Percentiles rank a stretch among this genome's conserved stretches.
These are phyloP conservation scores for Luscinia luscinia DNA, from an alignment of 2,797 vertebrate species.

Conservation along the genomic window DNA sequence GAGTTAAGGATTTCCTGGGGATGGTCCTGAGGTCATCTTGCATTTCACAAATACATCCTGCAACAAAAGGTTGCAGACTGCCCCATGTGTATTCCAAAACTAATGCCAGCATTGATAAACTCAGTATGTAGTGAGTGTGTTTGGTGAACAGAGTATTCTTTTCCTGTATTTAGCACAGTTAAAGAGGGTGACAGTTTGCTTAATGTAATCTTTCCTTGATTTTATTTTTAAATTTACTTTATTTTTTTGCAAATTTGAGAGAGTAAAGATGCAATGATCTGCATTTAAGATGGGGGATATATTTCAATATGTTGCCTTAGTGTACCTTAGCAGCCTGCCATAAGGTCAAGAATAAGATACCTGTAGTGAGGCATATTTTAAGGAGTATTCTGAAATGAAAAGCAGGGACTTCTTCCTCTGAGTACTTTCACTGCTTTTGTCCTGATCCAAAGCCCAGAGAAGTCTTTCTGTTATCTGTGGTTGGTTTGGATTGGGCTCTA, in stretches of 20 bases:
- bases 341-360: neutral
- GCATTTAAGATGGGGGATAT: neutral
- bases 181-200: neutral
- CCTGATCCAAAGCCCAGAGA: neutral
- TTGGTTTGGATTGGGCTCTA: neutral
- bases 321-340: neutral
- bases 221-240: neutral
- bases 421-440: neutral
- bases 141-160: neutral
- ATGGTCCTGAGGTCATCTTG: neutral
- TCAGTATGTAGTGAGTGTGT: neutral
- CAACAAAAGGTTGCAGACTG: neutral
- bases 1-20: conserved; percentile 9
- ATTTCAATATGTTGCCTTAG: neutral
- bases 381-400: neutral
- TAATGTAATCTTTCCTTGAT: neutral
- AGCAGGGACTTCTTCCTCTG: neutral
- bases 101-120: neutral
- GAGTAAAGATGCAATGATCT: neutral
- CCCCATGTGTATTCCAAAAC: neutral
- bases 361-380: neutral
- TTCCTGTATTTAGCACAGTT: neutral
- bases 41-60: neutral
- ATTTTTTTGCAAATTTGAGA: neutral
- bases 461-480: neutral